Percentiles rank a stretch among this genome's conserved stretches.
These are phyloP conservation scores for Diglossa cyanea DNA, from an alignment of 2,797 vertebrate genomes.

Conservation along the genomic window DNA sequence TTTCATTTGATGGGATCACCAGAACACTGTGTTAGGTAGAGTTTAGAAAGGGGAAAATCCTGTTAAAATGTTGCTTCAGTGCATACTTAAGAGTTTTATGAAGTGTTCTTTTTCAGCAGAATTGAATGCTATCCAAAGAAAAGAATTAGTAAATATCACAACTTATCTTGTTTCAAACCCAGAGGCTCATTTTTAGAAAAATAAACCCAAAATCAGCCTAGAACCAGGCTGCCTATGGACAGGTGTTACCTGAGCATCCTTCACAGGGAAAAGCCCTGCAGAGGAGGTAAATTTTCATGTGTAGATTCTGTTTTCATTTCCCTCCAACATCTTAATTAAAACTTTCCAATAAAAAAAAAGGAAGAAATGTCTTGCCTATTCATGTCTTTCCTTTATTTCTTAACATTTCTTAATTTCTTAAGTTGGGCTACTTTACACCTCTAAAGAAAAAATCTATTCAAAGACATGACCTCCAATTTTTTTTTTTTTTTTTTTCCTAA, in stretches of 20 bases:
- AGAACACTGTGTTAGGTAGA: conserved; percentile 6
- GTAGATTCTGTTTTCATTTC: not conserved
- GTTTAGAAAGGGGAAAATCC: not conserved
- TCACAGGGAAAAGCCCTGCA: not conserved
- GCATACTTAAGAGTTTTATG: not conserved
- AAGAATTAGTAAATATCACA: not conserved
- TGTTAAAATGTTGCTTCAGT: not conserved
- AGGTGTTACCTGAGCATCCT: not conserved
- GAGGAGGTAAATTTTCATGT: not conserved
- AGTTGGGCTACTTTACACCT: not conserved
- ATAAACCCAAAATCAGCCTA: not conserved
- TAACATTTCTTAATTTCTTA: not conserved
- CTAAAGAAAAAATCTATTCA: not conserved
- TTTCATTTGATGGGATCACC: not conserved
- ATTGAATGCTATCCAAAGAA: not conserved
- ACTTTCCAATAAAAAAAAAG: not conserved
- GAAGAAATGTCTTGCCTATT: not conserved
- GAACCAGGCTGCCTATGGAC: not conserved
- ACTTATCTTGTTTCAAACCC: not conserved
- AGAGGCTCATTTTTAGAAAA: not conserved
- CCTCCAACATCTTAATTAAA: not conserved
- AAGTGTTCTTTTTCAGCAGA: not conserved
- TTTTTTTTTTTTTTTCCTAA: not conserved
- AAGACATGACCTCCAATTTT: not conserved
- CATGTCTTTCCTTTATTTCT: not conserved